Percentiles rank a stretch among this genome's conserved stretches.
Evolutionary conservation across 2,113 vertebrate genomes (phyloP).

Genomic region (Gallinago jamesoni): DNA sequence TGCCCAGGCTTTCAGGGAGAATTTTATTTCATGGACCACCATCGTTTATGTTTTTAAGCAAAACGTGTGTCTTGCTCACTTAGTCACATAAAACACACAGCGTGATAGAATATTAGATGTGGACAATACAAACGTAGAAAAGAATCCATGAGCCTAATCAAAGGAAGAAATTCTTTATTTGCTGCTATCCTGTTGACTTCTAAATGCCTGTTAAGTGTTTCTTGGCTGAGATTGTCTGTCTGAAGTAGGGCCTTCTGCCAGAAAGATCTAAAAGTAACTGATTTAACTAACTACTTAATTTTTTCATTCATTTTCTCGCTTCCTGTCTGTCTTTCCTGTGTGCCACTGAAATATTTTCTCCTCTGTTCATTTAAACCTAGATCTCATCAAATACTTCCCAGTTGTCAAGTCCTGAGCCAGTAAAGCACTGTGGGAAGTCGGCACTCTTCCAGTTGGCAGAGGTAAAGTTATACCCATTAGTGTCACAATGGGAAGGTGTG

Average conservation of each 20-base stretch:
- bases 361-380: constrained; percentile 69
- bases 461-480: constrained; percentile 67
- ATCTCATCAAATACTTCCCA: constrained; percentile 81
- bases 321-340: background rate
- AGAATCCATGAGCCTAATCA: background rate
- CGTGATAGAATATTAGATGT: background rate
- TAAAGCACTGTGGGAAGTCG: constrained; percentile 83
- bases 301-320: background rate
- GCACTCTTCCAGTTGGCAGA: constrained; percentile 85
- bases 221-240: background rate
- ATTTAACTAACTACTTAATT: background rate
- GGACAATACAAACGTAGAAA: background rate
- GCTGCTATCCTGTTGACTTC: background rate
- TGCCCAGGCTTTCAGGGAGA: background rate
- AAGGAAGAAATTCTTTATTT: background rate
- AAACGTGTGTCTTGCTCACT: background rate
- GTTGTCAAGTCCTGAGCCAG: constrained; percentile 76
- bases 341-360: constrained; percentile 22
- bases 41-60: background rate
- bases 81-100: background rate
- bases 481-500: background rate
- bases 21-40: background rate
- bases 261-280: background rate
- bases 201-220: background rate
- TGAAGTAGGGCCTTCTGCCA: background rate